Evolutionary conservation across 2,797 vertebrate genomes (phyloP), one percentile per base, ranked within the genome.

Genomic region (Neoniphon sammara): DNA sequence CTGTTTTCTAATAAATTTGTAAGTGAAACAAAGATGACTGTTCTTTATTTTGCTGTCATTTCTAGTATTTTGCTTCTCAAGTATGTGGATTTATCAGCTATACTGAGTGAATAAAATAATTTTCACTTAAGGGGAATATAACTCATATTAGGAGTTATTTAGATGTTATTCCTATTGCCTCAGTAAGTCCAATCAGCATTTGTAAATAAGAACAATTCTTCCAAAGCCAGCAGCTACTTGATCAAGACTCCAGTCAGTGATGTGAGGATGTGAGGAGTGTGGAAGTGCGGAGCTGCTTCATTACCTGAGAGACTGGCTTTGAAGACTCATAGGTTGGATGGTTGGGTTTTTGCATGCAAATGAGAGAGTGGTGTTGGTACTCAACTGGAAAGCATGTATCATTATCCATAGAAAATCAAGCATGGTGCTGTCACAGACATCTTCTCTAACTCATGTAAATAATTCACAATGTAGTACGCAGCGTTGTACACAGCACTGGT

Each of bases 221-320:
- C 70, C 74, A 74, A 55, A 78, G 77, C 85, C 78, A 78, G 72
- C 82, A 87, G 87, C 70, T 70, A 82, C 84, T 87, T 80, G 87
- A 90, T 90, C 86, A 88, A 89, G 73, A 84, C 82, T 78, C 52
- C 58, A 85, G 88, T 89, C 86, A 80, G 78, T 20, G 83, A 86
- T 87, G 85, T 91, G 89, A 85, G 85, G 81, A 88, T 89, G 84
- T 87, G 78, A 85, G n/a, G n/a, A n/a, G n/a, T n/a, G n/a, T n/a
- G n/a, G n/a, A n/a, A 91, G 85, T 75, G 81, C 82, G 81, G 83
- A 66, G 84, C 86, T 80, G 77, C 86, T 85, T 77, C 83, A 84
- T 89, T 87, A 91, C 87, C 88, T 89, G 86, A 63, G 86, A 91
- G 88, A 88, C 83, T 36, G 66, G 64, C 91, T 92, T 93, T 91